These are phyloP conservation scores for Drosophila bunnanda DNA, from an alignment of 2,888 invertebrate genomes.

Conservation along the genomic window DNA sequence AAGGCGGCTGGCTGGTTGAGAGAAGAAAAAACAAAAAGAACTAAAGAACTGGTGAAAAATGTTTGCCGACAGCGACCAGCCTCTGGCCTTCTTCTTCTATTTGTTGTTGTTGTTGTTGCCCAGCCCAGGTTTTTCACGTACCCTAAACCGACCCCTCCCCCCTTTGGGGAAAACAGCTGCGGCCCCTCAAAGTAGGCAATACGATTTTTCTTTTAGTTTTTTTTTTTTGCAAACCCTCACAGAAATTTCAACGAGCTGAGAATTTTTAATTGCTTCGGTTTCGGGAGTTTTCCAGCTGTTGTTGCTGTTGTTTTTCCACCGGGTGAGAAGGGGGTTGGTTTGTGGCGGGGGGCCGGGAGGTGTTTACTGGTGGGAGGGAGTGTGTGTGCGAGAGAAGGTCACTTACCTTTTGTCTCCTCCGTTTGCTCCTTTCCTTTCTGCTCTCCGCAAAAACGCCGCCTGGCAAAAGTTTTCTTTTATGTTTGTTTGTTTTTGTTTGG, in stretches of 20 bases:
- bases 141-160: neutral
- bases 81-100: slow-evolving; percentile 38
- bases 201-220: slow-evolving; percentile 17
- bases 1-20: slow-evolving; percentile 19
- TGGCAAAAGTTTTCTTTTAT: slow-evolving; percentile 18
- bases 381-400: slow-evolving; percentile 55
- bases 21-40: slow-evolving; percentile 38
- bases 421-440: slow-evolving; percentile 44
- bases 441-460: slow-evolving; percentile 38
- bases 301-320: slow-evolving; percentile 28
- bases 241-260: slow-evolving; percentile 29
- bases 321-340: neutral
- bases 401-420: slow-evolving; percentile 66
- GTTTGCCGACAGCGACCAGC: slow-evolving; percentile 67
- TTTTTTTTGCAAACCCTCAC: slow-evolving; percentile 21
- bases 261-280: slow-evolving; percentile 63
- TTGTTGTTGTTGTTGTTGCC: slow-evolving; percentile 19
- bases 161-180: slow-evolving; percentile 22
- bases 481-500: slow-evolving; percentile 32
- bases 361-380: slow-evolving; percentile 10
- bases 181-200: slow-evolving; percentile 70
- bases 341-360: neutral
- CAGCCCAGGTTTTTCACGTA: slow-evolving; percentile 3
- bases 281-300: slow-evolving; percentile 18
- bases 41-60: slow-evolving; percentile 16